These are phyloP conservation scores for Thaleichthys pacificus DNA, from an alignment of 2,797 vertebrate species.

Conservation along the genomic window DNA sequence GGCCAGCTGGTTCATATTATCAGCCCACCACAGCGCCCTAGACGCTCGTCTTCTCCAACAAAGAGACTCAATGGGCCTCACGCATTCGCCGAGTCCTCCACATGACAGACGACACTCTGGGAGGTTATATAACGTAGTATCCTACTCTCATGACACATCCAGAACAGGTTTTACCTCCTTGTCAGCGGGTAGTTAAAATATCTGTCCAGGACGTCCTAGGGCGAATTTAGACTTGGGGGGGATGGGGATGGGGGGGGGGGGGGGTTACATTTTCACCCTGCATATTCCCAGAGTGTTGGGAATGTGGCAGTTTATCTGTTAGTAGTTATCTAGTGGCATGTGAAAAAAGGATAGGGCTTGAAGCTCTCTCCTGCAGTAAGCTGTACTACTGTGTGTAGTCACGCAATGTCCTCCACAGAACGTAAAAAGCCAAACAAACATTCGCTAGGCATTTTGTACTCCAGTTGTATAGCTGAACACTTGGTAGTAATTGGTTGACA, in stretches of 20 bases:
- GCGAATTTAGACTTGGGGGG: slow-evolving; percentile 12
- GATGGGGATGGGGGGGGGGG: background rate
- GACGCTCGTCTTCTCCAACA: slow-evolving; percentile 15
- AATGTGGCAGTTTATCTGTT: slow-evolving; percentile 18
- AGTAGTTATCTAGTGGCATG: slow-evolving; percentile 22
- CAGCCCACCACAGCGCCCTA: slow-evolving; percentile 17
- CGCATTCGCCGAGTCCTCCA: background rate
- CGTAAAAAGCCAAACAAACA: too few species aligned
- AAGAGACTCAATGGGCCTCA: slow-evolving; percentile 17
- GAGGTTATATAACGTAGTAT: background rate
- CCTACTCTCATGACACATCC: background rate
- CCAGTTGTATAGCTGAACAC: background rate
- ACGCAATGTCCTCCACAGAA: background rate
- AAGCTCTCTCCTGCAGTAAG: background rate
- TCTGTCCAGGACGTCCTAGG: background rate
- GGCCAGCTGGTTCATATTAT: slow-evolving; percentile 30
- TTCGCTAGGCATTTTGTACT: background rate
- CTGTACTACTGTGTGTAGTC: background rate
- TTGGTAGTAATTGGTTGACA: background rate
- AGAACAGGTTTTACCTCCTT: background rate
- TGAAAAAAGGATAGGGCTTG: slow-evolving; percentile 19
- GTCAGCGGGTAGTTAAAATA: background rate
- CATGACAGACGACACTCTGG: background rate
- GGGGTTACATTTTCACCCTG: background rate
- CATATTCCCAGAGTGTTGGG: slow-evolving; percentile 9